A percentile compares a stretch with the other conserved stretches of the same genome.
phyloP scores from a whole-genome alignment of 2,797 vertebrate species.

The Martes flavigula region DNA sequence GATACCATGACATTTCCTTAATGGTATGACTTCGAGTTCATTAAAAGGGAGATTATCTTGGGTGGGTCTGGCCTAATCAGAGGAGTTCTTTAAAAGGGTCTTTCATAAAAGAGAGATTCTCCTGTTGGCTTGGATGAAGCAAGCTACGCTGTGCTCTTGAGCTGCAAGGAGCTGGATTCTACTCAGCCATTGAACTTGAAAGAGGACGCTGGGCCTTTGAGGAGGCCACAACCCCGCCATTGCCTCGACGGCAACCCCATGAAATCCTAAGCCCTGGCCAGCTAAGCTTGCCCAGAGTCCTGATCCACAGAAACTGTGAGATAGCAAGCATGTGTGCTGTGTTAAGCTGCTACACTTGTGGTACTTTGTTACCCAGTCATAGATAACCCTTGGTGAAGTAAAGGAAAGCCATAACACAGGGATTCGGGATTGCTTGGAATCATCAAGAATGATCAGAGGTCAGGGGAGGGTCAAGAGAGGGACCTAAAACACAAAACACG shows the following conservation, averaged over 20 bases:
- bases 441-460: not conserved
- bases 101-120: not conserved
- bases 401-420: not conserved
- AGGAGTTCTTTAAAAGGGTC: not conserved
- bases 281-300: too few relatives aligned
- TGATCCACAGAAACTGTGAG: not conserved
- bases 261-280: not conserved
- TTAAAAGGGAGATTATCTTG: not conserved
- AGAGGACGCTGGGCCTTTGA: not conserved
- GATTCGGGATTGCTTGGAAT: not conserved
- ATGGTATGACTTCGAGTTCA: not conserved
- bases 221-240: too few relatives aligned
- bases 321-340: not conserved
- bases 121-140: not conserved
- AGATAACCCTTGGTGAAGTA: not conserved
- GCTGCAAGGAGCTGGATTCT: not conserved
- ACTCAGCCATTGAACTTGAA: not conserved
- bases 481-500: accelerated
- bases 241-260: not conserved
- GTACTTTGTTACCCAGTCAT: not conserved
- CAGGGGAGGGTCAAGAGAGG: not conserved
- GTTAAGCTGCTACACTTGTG: not conserved
- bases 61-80: not conserved
- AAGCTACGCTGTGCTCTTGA: not conserved
- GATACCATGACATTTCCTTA: not conserved